Evolutionary conservation across 2,113 vertebrate species (phyloP).

Genomic region (Quiscalus mexicanus): DNA sequence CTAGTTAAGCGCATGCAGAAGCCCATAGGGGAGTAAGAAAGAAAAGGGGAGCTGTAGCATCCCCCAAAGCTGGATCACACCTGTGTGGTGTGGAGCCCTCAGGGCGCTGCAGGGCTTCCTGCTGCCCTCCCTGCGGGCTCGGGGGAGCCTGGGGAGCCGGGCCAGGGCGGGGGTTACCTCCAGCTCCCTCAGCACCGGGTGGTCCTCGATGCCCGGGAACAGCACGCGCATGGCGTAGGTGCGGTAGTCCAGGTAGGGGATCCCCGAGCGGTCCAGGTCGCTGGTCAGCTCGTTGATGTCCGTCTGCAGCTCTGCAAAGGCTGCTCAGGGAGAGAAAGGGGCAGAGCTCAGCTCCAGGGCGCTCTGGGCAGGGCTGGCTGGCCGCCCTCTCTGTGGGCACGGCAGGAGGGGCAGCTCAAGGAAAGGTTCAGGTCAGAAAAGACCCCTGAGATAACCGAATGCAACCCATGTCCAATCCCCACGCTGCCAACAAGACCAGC

Average conservation of each 20-base stretch:
- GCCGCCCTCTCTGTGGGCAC: background rate
- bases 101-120: background rate
- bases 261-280: constrained; percentile 93
- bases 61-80: too few relatives aligned
- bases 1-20: too few relatives aligned
- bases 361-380: background rate
- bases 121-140: background rate
- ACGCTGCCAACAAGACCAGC: too few relatives aligned
- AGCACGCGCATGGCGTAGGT: constrained; percentile 98
- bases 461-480: too few relatives aligned
- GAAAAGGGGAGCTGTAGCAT: too few relatives aligned
- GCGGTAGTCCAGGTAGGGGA: constrained; percentile 95
- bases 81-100: background rate
- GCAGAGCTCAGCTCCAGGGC: background rate
- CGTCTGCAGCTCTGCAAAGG: constrained; percentile 96
- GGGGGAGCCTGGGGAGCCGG: fast-evolving
- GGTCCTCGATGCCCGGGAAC: constrained; percentile 97
- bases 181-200: constrained; percentile 93
- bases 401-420: background rate
- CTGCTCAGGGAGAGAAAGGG: constrained; percentile 50
- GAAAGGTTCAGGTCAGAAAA: too few relatives aligned
- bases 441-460: too few relatives aligned
- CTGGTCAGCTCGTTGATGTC: constrained; percentile 99
- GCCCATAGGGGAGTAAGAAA: too few relatives aligned
- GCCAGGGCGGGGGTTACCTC: constrained; percentile 79